phyloP scores from a whole-genome alignment of 1,140 invertebrate species.

The Pomacea maculata region DNA sequence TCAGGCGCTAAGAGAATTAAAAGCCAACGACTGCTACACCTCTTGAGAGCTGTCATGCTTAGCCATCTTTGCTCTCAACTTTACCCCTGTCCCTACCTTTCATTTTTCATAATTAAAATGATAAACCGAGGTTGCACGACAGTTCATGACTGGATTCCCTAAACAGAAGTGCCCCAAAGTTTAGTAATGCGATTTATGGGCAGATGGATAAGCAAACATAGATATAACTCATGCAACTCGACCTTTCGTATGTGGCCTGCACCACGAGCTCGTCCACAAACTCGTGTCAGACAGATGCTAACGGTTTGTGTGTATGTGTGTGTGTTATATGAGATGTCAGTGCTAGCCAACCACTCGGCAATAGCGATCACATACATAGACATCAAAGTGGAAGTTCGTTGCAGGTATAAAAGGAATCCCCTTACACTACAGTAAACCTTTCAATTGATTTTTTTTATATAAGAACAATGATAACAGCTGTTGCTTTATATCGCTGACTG shows the following conservation, averaged over 20 bases:
- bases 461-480: no score
- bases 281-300: background rate
- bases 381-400: no score
- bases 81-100: no score
- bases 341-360: background rate
- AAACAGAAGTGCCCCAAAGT: background rate
- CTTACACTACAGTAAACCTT: background rate
- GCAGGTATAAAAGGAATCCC: background rate
- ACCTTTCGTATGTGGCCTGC: background rate
- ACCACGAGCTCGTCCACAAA: background rate
- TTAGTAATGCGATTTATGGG: no score
- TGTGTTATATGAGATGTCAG: background rate
- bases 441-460: background rate
- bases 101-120: no score
- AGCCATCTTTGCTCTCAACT: no score
- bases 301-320: slow-evolving; percentile 2
- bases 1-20: no score
- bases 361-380: no score
- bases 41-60: no score
- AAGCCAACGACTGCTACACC: no score
- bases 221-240: background rate
- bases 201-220: background rate
- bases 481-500: no score
- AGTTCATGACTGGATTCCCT: background rate
- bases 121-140: background rate